A percentile compares a stretch with the other conserved stretches of the same genome.
phyloP scores from a whole-genome alignment of 2,888 invertebrate species.

The Macaria notata region DNA sequence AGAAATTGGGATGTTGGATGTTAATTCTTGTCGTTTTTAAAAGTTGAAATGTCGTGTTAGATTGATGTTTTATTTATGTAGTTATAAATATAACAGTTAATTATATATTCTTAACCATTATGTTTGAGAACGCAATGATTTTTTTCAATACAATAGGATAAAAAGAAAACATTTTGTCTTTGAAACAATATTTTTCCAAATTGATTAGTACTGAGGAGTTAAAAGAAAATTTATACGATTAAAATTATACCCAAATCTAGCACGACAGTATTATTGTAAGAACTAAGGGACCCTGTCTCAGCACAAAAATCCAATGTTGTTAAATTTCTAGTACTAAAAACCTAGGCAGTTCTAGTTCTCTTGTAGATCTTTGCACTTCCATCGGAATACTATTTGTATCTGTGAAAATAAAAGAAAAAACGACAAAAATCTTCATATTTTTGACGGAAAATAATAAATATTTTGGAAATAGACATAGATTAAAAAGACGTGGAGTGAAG shows the following conservation, averaged over 20 bases:
- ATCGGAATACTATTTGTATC: slow-evolving; percentile 18
- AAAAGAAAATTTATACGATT: too few species aligned
- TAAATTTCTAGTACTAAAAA: slow-evolving; percentile 33
- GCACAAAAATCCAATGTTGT: slow-evolving; percentile 54
- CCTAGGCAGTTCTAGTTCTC: slow-evolving; percentile 35
- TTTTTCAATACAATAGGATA: too few species aligned
- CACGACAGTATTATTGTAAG: slow-evolving; percentile 24
- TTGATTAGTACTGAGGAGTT: too few species aligned
- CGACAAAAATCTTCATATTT: slow-evolving; percentile 21
- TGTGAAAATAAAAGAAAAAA: slow-evolving; percentile 21
- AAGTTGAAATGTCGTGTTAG: slow-evolving; percentile 30
- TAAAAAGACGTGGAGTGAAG: background rate
- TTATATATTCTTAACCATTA: too few species aligned
- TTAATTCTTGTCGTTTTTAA: slow-evolving; percentile 26
- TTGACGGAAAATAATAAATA: slow-evolving; percentile 1
- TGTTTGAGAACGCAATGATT: too few species aligned
- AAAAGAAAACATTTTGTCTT: too few species aligned
- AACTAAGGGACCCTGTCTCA: slow-evolving; percentile 66
- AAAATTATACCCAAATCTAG: slow-evolving; percentile 1
- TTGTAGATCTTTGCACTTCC: slow-evolving; percentile 35
- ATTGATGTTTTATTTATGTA: slow-evolving; percentile 16
- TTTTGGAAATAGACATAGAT: slow-evolving; percentile 1
- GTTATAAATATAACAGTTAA: too few species aligned
- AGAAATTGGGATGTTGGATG: slow-evolving; percentile 27
- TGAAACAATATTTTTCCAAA: too few species aligned